These are phyloP conservation scores for Drosophila anomalipes DNA, from an alignment of 2,888 invertebrate genomes.

Conservation along the genomic window DNA sequence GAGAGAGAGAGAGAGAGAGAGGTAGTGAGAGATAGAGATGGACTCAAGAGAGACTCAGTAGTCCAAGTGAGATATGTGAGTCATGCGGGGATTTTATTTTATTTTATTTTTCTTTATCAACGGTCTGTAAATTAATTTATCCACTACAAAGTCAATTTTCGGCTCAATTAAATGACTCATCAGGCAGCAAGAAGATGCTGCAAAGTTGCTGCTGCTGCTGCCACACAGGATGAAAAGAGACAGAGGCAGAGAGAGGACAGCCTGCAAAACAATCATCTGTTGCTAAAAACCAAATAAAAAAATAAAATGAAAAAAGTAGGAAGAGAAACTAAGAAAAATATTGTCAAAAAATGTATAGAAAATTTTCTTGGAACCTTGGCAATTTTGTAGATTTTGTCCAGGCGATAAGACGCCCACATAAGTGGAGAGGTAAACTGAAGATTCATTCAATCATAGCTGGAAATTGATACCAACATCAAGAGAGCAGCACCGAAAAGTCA, in stretches of 20 bases:
- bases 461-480: conserved; percentile 75
- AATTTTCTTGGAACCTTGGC: conserved; percentile 64
- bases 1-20: background rate
- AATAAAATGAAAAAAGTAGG: background rate
- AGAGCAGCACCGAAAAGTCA: conserved; percentile 41
- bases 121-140: conserved; percentile 73
- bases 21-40: background rate
- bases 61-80: conserved; percentile 34
- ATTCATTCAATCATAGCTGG: conserved; percentile 76
- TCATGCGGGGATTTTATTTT: conserved; percentile 47
- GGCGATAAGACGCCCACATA: conserved; percentile 67
- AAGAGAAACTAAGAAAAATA: conserved; percentile 25
- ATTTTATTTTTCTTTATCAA: conserved; percentile 40
- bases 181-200: conserved; percentile 48
- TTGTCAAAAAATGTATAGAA: conserved; percentile 46
- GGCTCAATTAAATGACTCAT: conserved; percentile 80
- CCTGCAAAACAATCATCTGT: conserved; percentile 43
- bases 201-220: conserved; percentile 18
- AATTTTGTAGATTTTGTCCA: conserved; percentile 63
- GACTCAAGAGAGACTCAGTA: conserved; percentile 3
- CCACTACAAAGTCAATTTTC: conserved; percentile 72
- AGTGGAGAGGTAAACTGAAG: conserved; percentile 20
- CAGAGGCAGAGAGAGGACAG: background rate
- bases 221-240: conserved; percentile 42
- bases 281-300: conserved; percentile 31